phyloP scores from a whole-genome alignment of 2,113 vertebrate genomes.

The Neomonachus schauinslandi region DNA sequence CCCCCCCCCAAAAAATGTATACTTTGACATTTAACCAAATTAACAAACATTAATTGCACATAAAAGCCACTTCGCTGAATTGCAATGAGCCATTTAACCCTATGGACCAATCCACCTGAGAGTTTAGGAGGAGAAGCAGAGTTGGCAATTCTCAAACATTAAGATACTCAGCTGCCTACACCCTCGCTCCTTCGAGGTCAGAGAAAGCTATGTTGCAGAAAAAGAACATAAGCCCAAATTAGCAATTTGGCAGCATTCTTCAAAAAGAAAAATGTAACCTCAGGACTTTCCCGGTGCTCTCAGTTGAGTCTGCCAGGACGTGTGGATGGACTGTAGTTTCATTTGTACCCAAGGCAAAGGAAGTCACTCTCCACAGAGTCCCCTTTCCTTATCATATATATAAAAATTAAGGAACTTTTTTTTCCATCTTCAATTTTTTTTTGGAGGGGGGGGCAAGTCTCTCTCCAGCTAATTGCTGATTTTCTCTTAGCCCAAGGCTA shows the following conservation, averaged over 20 bases:
- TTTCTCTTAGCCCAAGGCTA: constrained; percentile 72
- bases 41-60: constrained; percentile 82
- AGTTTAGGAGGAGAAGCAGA: constrained; percentile 50
- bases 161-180: constrained; percentile 57
- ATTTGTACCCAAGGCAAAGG: background rate
- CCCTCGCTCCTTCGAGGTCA: constrained; percentile 72
- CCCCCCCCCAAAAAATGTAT: constrained; percentile 27
- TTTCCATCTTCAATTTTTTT: constrained; percentile 52
- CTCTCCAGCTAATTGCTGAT: constrained; percentile 70
- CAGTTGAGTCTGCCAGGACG: constrained; percentile 12
- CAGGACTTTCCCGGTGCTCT: constrained; percentile 48
- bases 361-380: background rate
- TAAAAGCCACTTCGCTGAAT: constrained; percentile 68
- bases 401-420: constrained; percentile 58
- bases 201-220: constrained; percentile 70
- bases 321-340: background rate
- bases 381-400: background rate
- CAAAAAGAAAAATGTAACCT: constrained; percentile 71
- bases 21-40: constrained; percentile 81
- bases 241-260: constrained; percentile 76
- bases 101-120: constrained; percentile 70
- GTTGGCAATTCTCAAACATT: constrained; percentile 74
- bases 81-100: constrained; percentile 72
- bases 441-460: background rate
- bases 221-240: constrained; percentile 61